Conservation (phyloP, 2,797 vertebrate species). For the Myotis planiceps region DNA sequence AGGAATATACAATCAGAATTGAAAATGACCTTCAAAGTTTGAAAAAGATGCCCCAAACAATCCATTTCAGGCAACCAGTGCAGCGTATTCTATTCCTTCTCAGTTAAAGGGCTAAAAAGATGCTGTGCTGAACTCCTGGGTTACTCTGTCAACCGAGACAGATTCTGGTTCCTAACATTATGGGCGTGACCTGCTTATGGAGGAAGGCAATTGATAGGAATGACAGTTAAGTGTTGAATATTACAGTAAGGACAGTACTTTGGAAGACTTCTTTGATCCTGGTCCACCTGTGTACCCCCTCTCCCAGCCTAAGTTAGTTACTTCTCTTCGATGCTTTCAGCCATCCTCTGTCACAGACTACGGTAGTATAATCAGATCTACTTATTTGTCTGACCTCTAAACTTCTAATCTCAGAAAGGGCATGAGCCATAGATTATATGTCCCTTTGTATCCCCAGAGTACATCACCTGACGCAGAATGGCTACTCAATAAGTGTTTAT, state of each 20-base stretch:
- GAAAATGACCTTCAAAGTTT: constrained; percentile 5
- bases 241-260: neutral
- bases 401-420: constrained; percentile 7
- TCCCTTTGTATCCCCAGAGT: neutral
- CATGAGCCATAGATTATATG: constrained; percentile 7
- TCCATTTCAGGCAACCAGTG: neutral
- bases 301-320: neutral
- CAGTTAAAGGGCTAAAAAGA: neutral
- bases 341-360: neutral
- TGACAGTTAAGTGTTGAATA: neutral
- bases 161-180: neutral
- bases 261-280: neutral
- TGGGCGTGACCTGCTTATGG: neutral
- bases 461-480: neutral
- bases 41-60: neutral
- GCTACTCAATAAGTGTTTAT: constrained; percentile 15
- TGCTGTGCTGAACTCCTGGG: neutral
- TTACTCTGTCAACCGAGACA: neutral
- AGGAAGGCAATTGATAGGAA: neutral
- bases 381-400: neutral
- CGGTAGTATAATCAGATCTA: neutral
- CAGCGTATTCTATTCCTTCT: neutral
- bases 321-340: neutral
- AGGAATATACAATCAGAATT: neutral
- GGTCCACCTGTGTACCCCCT: neutral